Evolutionary conservation across 2,888 invertebrate genomes (phyloP).

Genomic region (Epinotia ramella): DNA sequence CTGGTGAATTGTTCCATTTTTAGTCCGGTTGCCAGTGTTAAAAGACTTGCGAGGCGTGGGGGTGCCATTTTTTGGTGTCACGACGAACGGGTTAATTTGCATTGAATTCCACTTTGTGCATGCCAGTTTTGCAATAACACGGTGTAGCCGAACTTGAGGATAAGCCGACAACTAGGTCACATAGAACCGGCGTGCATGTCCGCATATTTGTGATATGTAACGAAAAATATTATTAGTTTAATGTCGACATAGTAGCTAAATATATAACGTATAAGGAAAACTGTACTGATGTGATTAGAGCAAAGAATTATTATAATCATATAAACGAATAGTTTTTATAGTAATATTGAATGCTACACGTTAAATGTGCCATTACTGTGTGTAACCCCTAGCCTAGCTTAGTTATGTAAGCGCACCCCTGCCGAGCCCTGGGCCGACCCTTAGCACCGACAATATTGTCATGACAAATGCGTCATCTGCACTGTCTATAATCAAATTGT

Average conservation of each 20-base stretch:
- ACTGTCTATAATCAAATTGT: background rate
- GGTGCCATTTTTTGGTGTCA: no score
- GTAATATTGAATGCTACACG: slow-evolving; percentile 72
- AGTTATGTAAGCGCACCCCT: slow-evolving; percentile 62
- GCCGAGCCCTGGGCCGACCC: slow-evolving; percentile 49
- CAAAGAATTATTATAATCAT: slow-evolving; percentile 69
- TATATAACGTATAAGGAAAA: slow-evolving; percentile 67
- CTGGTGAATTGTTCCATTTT: no score
- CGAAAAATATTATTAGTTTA: slow-evolving; percentile 40
- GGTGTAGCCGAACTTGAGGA: no score
- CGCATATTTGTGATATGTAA: slow-evolving; percentile 41
- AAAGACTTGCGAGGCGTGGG: no score
- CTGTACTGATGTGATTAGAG: slow-evolving; percentile 81
- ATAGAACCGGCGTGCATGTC: slow-evolving; percentile 24
- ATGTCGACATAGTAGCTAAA: slow-evolving; percentile 55
- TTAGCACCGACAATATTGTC: background rate
- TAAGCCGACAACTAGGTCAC: slow-evolving; percentile 1
- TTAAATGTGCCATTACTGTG: slow-evolving; percentile 76
- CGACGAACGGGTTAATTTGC: no score
- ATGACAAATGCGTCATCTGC: background rate
- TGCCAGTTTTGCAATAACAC: no score
- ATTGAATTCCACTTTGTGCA: no score
- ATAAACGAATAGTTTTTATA: slow-evolving; percentile 43
- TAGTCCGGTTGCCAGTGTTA: no score
- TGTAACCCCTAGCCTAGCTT: slow-evolving; percentile 48